phyloP scores from a whole-genome alignment of 2,797 vertebrate genomes.

The Amazonetta brasiliensis region DNA sequence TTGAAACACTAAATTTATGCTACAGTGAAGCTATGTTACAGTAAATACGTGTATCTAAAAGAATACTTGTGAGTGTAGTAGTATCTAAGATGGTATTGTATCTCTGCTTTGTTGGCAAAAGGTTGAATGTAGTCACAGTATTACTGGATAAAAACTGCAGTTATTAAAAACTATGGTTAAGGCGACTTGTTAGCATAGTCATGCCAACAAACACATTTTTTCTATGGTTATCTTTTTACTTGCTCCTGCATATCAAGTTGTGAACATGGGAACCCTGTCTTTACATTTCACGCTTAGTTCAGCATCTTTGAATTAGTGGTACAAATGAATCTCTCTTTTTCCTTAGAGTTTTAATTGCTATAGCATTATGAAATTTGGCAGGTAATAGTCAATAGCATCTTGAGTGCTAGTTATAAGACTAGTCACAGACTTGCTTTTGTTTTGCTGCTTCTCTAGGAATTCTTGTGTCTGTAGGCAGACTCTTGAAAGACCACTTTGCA shows the following conservation, averaged over 20 bases:
- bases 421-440: neutral
- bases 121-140: neutral
- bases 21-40: neutral
- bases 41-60: neutral
- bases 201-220: neutral
- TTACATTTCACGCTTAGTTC: neutral
- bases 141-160: neutral
- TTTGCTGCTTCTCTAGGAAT: neutral
- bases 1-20: neutral
- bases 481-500: neutral
- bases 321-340: neutral
- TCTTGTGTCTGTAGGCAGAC: neutral
- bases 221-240: neutral
- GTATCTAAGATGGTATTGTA: neutral
- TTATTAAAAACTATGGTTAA: neutral
- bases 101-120: neutral
- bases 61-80: neutral
- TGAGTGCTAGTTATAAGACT: neutral
- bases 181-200: neutral
- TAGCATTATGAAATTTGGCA: neutral
- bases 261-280: neutral
- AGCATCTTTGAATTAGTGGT: neutral
- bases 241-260: rapidly evolving
- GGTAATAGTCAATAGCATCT: neutral
- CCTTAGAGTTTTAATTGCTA: neutral